A percentile compares a stretch with the other conserved stretches of the same genome.
Conservation (phyloP, 2,113 vertebrate genomes). For the Callospermophilus lateralis region DNA sequence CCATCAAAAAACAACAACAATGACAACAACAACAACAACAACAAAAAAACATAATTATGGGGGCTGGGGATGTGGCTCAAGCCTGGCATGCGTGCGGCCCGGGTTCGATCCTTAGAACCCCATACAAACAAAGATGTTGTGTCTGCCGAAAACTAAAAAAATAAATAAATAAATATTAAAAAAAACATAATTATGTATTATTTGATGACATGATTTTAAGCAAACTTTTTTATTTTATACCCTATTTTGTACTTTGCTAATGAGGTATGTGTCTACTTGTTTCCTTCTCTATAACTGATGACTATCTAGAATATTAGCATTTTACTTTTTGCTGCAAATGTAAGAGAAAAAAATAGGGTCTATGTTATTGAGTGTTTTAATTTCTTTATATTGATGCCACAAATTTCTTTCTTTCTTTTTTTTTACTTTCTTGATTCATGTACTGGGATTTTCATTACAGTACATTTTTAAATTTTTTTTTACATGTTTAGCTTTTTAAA, state of each 20-base stretch:
- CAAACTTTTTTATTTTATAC: not conserved
- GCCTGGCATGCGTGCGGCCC: no score
- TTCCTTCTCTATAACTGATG: not conserved
- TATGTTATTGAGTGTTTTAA: not conserved
- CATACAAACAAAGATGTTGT: no score
- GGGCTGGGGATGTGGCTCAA: no score
- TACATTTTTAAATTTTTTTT: not conserved
- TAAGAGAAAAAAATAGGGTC: not conserved
- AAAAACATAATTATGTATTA: not conserved
- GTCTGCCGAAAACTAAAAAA: no score
- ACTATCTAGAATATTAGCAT: not conserved
- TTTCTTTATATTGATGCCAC: not conserved
- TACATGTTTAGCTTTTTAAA: not conserved
- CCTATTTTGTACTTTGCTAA: not conserved
- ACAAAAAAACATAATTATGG: no score
- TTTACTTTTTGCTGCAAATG: not conserved
- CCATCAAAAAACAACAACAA: not conserved
- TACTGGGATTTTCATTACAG: not conserved
- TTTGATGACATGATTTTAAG: not conserved
- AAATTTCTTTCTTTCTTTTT: not conserved
- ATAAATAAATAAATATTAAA: no score
- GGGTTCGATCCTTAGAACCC: no score
- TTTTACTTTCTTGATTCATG: not conserved
- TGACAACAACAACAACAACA: not conserved
- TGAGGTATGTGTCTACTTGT: not conserved